Base-by-base conservation (phyloP, 2,888 invertebrate genomes). In the Eupithecia exiguata region DNA sequence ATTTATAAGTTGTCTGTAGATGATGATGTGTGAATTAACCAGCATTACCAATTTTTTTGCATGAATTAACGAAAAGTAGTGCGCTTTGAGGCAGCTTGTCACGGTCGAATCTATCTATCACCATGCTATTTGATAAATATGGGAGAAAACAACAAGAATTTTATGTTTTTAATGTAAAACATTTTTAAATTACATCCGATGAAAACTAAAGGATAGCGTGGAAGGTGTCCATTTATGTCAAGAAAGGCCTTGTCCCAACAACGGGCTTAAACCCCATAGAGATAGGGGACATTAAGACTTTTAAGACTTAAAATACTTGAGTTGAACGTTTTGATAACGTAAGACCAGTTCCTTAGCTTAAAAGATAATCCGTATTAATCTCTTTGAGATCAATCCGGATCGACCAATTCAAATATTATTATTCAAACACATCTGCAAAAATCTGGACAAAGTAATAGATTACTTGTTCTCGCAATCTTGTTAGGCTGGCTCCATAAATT, bases 401-500 rank as follows among this genome's bases (percentile, higher is more conserved):
- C 9, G 49, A 49, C n/a, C 49, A 49, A n/a, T 49, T 49, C n/a
- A 49, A n/a, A 9, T 49, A 49, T 49, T 49, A 21, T 21, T 53
- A 9, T 21, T 21, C 21, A 12, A 53, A 53, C 53, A 53, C n/a
- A n/a, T n/a, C 21, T 21, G 46, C 7, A 53, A 49, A 53, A n/a
- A 53, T 10, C 63, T 14, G 35, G n/a, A 38, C 65, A 75, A 71
- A 58, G n/a, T n/a, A 38, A 68, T 58, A 21, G n/a, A 69, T 40
- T 25, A 40, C 40, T 66, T 7, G 66, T 66, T 12, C 7, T 7
- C 21, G 66, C 66, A 14, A 25, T 43, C 66, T 66, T 66, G 66
- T 66, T 65, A 25, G 40, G 65, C 18, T 36, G n/a, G 12, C 62
- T 38, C 40, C 14, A 66, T 66, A 69, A 69, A 69, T 58, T 62